Conservation (phyloP, 2,797 vertebrate genomes). For the Graptemys geographica region DNA sequence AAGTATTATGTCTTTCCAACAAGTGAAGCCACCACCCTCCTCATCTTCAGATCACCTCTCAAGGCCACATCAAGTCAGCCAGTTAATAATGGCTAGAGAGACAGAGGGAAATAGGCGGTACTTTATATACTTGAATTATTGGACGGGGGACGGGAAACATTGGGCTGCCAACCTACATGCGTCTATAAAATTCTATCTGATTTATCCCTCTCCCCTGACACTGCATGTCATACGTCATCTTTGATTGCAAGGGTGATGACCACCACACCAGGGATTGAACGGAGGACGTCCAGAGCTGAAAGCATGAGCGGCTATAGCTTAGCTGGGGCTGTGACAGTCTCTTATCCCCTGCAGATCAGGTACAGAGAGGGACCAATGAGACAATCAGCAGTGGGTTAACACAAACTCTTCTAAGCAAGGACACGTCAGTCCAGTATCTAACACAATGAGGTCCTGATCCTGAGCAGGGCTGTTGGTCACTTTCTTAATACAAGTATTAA, state of each 20-base stretch:
- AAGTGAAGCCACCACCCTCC: background rate
- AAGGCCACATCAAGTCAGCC: fast-evolving
- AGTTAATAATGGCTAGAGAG: fast-evolving
- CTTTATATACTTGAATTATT: background rate
- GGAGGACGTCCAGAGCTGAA: background rate
- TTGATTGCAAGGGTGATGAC: background rate
- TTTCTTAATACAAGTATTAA: background rate
- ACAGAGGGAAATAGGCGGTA: fast-evolving
- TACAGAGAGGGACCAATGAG: background rate
- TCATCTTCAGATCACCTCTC: background rate
- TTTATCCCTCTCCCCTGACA: background rate
- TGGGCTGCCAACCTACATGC: background rate
- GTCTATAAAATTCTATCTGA: background rate
- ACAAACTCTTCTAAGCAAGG: fast-evolving
- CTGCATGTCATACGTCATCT: background rate
- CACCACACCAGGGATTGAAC: background rate
- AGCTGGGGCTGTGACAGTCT: background rate
- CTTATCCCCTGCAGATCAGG: background rate
- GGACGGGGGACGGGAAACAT: background rate
- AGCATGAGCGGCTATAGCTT: background rate
- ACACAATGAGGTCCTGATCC: fast-evolving
- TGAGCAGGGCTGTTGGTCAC: background rate
- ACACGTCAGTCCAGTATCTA: fast-evolving
- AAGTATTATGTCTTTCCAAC: background rate
- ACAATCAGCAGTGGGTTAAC: background rate